Evolutionary conservation across 2,888 invertebrate genomes (phyloP).

Genomic region (Boloria selene): DNA sequence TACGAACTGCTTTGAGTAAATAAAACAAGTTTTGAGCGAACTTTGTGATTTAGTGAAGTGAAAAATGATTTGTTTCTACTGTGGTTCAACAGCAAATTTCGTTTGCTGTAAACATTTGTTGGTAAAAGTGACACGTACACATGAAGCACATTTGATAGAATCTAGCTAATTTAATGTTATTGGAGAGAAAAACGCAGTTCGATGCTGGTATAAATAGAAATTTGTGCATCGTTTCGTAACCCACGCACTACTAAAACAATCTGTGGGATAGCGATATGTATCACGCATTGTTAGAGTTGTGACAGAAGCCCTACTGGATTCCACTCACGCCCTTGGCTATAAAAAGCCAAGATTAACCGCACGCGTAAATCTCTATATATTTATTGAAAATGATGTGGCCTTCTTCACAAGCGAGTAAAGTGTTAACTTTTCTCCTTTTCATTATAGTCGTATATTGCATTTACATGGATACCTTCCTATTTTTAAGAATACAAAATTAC

Average conservation of each 20-base stretch:
- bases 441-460: slow-evolving; percentile 84
- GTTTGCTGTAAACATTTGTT: slow-evolving; percentile 7
- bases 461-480: slow-evolving; percentile 88
- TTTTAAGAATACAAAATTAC: slow-evolving; percentile 87
- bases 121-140: slow-evolving; percentile 5
- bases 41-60: slow-evolving; percentile 16
- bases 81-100: slow-evolving; percentile 26
- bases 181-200: slow-evolving; percentile 16
- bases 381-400: slow-evolving; percentile 85
- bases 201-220: slow-evolving; percentile 38
- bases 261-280: slow-evolving; percentile 29
- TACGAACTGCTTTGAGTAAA: slow-evolving; percentile 16
- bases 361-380: slow-evolving; percentile 29
- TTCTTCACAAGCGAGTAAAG: slow-evolving; percentile 87
- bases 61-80: slow-evolving; percentile 26
- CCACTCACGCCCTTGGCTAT: slow-evolving; percentile 39
- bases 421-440: slow-evolving; percentile 83
- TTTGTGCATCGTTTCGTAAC: slow-evolving; percentile 35
- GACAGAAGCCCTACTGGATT: slow-evolving; percentile 39
- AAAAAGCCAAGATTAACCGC: slow-evolving; percentile 35
- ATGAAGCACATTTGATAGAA: background rate
- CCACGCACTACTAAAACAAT: slow-evolving; percentile 36
- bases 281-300: slow-evolving; percentile 13
- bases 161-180: slow-evolving; percentile 3
- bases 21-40: slow-evolving; percentile 22